A percentile compares a stretch with the other conserved stretches of the same genome.
Conservation (phyloP, 1,140 invertebrate genomes). For the Drosophila parabipectinata region DNA sequence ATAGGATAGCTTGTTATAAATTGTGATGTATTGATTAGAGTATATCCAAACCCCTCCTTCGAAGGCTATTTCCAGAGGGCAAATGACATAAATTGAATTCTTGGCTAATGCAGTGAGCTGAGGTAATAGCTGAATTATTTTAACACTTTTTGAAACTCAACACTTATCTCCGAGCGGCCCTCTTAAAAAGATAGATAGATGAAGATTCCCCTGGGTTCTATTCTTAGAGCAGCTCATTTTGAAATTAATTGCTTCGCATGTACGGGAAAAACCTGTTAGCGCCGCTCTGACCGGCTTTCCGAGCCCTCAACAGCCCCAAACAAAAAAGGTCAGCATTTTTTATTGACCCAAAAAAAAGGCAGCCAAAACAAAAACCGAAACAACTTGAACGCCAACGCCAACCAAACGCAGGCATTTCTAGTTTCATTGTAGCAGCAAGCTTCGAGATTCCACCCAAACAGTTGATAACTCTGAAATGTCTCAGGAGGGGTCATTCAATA, state of each 20-base stretch:
- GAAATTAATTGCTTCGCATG: conserved; percentile 58
- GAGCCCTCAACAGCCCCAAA: conserved; percentile 43
- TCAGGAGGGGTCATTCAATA: conserved; percentile 42
- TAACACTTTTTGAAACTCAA: conserved; percentile 1
- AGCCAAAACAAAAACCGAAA: conserved; percentile 17
- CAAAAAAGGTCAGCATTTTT: conserved; percentile 67
- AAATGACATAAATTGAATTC: conserved; percentile 14
- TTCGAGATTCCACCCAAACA: conserved; percentile 35
- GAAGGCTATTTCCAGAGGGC: background rate
- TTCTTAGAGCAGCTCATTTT: conserved; percentile 39
- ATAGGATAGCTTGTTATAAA: conserved; percentile 28
- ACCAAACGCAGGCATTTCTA: conserved; percentile 29
- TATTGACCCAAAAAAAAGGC: conserved; percentile 55
- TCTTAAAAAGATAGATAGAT: background rate
- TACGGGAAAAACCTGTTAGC: conserved; percentile 54
- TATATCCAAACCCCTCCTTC: conserved; percentile 8
- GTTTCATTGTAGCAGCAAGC: conserved; percentile 49
- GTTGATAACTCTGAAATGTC: conserved; percentile 53
- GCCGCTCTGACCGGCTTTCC: conserved; percentile 36
- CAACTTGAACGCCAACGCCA: conserved; percentile 24
- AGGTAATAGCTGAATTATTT: background rate
- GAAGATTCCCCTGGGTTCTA: conserved; percentile 13
- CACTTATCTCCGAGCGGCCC: conserved; percentile 1
- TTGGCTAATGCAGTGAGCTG: conserved; percentile 7
- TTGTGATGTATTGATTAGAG: conserved; percentile 59